Conservation (phyloP, 2,888 invertebrate genomes). For the Coelopa pilipes region DNA sequence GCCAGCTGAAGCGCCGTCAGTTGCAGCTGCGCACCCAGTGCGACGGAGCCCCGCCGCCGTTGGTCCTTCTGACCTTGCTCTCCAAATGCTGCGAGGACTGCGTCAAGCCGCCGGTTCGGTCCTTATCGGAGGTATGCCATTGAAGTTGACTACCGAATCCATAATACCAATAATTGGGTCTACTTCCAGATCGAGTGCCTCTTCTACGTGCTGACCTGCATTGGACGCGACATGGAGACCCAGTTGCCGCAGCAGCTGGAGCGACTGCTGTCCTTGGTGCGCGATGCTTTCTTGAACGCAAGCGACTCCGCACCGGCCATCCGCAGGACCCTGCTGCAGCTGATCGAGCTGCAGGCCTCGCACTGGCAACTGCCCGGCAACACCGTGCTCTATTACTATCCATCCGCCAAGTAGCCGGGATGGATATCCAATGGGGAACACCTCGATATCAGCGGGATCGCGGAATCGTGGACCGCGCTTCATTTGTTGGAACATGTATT, state of each 20-base stretch:
- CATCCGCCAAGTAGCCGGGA: slow-evolving; percentile 69
- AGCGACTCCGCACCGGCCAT: slow-evolving; percentile 79
- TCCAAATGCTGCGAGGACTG: slow-evolving; percentile 92
- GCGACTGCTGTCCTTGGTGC: slow-evolving; percentile 79
- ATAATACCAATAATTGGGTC: neutral
- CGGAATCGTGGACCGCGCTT: too few species aligned
- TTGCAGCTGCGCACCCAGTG: slow-evolving; percentile 70
- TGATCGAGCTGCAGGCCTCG: slow-evolving; percentile 90
- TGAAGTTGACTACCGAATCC: neutral
- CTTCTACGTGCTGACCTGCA: slow-evolving; percentile 88
- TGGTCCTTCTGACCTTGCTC: slow-evolving; percentile 83
- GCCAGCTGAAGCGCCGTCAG: slow-evolving; percentile 80
- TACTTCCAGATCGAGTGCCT: slow-evolving; percentile 81
- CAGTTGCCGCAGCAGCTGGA: slow-evolving; percentile 85
- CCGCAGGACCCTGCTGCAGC: slow-evolving; percentile 85
- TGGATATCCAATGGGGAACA: too few species aligned
- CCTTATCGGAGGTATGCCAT: slow-evolving; percentile 76
- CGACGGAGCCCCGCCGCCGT: slow-evolving; percentile 74
- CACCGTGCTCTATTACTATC: slow-evolving; percentile 89
- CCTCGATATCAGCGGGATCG: too few species aligned
- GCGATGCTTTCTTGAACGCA: slow-evolving; percentile 86
- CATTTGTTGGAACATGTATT: too few species aligned
- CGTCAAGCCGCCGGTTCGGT: slow-evolving; percentile 83
- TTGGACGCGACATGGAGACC: slow-evolving; percentile 86
- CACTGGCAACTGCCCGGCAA: slow-evolving; percentile 92